Evolutionary conservation across 2,888 invertebrate species (phyloP), one percentile per base, ranked within the genome.

Genomic region (Dryomyza anilis): DNA sequence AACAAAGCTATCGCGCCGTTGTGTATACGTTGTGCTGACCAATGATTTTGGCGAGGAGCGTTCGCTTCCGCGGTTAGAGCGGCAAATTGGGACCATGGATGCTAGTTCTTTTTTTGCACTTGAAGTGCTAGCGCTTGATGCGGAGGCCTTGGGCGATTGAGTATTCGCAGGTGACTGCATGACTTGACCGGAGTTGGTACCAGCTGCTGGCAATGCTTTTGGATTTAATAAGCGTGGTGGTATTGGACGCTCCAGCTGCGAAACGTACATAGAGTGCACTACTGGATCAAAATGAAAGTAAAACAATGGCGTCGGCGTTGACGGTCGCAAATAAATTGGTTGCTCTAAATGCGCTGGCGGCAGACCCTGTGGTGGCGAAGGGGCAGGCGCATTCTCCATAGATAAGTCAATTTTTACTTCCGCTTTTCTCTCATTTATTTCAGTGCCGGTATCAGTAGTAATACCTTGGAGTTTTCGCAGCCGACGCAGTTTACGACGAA

Each of bases 241-340:
- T 60, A 79, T 69, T 0, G 76, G 67, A 7, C 74, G 74, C 12
- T 78, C 74, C 65, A 73, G 69, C 46, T 78, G 76, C 0, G 81
- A 79, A 4, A 77, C 75, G 16, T 78, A 75, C 71, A 83, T 78
- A 16, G 76, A 72, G 61, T 78, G 76, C 6, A 79, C 78, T 2
- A 74, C 64, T 0, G 77, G 67, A 71, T 83, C 82, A 23, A 74
- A 83, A 60, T 80, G 83, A 63, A 79, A 83, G 69, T 78, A 83
- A n/a, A 80, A 69, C 4, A 74, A 68, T 57, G 72, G 76, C 30
- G 68, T 72, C 55, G 71, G 82, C 67, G 72, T 77, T 50, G 74
- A 76, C 62, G 72, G 75, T 53, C 73, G 70, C 27, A 79, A 72
- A 50, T 75, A 71, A 1, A 78, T 71, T 1, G 82, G 78, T 23